Percentiles rank a stretch among this genome's conserved stretches.
These are phyloP conservation scores for Phrynocephalus forsythii DNA, from an alignment of 2,797 vertebrate genomes.

Conservation along the genomic window DNA sequence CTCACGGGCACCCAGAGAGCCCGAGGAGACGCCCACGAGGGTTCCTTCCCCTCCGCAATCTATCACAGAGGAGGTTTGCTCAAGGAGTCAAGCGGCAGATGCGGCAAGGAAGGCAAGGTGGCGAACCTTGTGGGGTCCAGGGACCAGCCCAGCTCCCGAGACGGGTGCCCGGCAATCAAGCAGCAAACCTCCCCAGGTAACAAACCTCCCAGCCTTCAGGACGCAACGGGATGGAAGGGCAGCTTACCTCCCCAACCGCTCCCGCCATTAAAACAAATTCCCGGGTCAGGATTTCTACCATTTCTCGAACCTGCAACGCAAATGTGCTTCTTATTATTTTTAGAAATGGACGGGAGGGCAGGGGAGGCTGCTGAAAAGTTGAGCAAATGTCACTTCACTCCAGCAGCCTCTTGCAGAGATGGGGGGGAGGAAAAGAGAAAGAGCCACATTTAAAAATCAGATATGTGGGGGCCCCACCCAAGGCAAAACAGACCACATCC, in stretches of 20 bases:
- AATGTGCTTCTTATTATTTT: too few species aligned
- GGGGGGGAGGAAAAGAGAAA: too few species aligned
- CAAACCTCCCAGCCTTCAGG: accelerated
- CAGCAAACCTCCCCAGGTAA: too few species aligned
- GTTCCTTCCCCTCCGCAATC: neutral
- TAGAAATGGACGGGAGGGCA: neutral
- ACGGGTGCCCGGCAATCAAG: neutral
- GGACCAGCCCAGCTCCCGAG: neutral
- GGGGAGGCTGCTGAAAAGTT: too few species aligned
- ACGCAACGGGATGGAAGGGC: accelerated
- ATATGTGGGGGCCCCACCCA: too few species aligned
- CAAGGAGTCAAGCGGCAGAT: too few species aligned
- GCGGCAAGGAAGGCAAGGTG: neutral
- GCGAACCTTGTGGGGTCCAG: too few species aligned
- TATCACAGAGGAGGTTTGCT: neutral
- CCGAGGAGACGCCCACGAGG: too few species aligned
- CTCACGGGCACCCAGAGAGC: too few species aligned
- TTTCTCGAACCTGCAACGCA: conserved; percentile 88
- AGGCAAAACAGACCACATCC: too few species aligned
- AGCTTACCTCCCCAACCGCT: conserved; percentile 87
- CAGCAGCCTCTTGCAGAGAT: too few species aligned
- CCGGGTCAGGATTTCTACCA: conserved; percentile 97
- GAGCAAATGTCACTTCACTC: neutral
- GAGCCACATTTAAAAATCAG: too few species aligned
- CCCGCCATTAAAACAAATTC: conserved; percentile 94